Conservation (phyloP, 2,113 vertebrate genomes). For the Eupsittula cactorum region DNA sequence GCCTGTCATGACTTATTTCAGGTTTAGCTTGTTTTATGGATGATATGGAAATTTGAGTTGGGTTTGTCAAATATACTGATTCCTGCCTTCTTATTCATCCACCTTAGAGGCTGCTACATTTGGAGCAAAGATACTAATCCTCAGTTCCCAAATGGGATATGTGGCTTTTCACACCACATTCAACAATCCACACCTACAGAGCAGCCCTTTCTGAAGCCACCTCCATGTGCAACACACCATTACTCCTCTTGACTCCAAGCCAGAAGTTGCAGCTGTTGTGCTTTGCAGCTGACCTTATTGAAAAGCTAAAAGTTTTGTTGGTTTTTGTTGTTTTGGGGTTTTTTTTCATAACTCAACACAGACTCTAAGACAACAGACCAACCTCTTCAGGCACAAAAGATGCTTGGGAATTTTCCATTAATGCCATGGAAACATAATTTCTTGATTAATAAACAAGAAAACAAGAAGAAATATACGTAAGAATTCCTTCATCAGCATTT, state of each 20-base stretch:
- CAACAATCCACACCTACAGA: neutral
- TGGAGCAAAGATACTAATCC: neutral
- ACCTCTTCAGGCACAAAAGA: neutral
- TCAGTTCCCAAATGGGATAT: neutral
- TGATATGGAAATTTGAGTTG: neutral
- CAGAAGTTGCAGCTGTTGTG: neutral
- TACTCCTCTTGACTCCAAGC: neutral
- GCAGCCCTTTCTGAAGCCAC: neutral
- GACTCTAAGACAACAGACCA: neutral
- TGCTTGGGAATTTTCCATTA: neutral
- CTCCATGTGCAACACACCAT: neutral
- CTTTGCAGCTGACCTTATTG: neutral
- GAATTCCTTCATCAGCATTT: neutral
- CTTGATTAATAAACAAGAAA: constrained; percentile 16
- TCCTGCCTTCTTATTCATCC: neutral
- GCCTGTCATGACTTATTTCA: neutral
- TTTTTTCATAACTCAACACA: neutral
- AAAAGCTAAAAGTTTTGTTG: neutral
- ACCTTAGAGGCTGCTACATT: neutral
- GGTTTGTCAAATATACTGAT: neutral
- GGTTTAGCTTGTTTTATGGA: neutral
- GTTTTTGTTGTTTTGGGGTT: neutral
- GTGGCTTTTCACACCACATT: neutral
- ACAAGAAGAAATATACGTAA: neutral
- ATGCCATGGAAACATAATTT: neutral